A percentile compares a stretch with the other conserved stretches of the same genome.
These are phyloP conservation scores for Cotesia chilonis DNA, from an alignment of 1,140 invertebrate species.

Conservation along the genomic window DNA sequence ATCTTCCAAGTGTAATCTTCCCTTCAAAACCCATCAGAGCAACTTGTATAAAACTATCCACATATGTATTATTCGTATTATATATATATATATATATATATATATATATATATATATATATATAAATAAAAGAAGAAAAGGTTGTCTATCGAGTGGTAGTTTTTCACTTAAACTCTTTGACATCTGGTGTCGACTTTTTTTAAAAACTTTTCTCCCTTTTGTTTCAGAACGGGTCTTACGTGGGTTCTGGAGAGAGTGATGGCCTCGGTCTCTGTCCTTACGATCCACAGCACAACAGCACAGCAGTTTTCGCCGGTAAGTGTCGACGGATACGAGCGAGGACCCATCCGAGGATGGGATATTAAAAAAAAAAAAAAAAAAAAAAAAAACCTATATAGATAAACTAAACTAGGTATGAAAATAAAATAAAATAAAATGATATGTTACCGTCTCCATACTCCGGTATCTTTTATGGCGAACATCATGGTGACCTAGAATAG, in stretches of 20 bases:
- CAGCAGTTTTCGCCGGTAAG: slow-evolving; percentile 79
- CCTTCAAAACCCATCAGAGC: slow-evolving; percentile 8
- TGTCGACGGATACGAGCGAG: not conserved
- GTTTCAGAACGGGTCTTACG: slow-evolving; percentile 69
- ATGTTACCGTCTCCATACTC: too few species aligned
- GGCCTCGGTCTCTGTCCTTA: slow-evolving; percentile 90
- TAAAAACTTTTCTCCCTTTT: slow-evolving; percentile 47
- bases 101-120: not conserved
- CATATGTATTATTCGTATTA: not conserved
- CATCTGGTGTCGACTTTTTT: slow-evolving; percentile 29
- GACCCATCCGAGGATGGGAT: not conserved
- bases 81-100: not conserved
- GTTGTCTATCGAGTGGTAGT: not conserved
- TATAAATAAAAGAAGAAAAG: not conserved
- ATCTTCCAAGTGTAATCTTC: slow-evolving; percentile 18
- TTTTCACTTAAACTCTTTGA: slow-evolving; percentile 18
- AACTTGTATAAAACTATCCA: slow-evolving; percentile 7
- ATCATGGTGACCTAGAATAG: slow-evolving; percentile 14
- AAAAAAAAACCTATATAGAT: not conserved
- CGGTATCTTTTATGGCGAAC: not conserved
- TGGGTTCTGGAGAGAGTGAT: slow-evolving; percentile 73
- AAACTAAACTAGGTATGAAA: not conserved
- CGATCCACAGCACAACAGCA: slow-evolving; percentile 93
- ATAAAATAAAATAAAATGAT: slow-evolving; percentile 1
- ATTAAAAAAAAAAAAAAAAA: not conserved